phyloP scores from a whole-genome alignment of 92 coral and sea anemone genomes.

The Porites divaricata region DNA sequence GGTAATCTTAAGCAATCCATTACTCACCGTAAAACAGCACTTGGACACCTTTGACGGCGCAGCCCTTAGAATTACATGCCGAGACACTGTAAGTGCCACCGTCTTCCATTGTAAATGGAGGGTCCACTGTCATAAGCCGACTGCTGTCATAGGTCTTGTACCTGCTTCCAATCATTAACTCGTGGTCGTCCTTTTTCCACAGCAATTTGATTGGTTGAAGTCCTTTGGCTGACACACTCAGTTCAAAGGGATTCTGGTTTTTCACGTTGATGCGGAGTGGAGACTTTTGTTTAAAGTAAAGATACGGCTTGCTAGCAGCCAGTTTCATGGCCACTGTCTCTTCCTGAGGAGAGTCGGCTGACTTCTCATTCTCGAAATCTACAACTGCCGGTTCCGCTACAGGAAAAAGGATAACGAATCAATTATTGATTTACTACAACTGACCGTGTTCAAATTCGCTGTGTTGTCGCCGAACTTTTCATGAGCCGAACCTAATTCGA shows the following conservation, averaged over 20 bases:
- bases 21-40: slow-evolving; percentile 24
- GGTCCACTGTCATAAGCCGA: slow-evolving; percentile 9
- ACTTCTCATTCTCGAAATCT: neutral
- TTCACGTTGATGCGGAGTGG: neutral
- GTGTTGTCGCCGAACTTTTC: too few species aligned
- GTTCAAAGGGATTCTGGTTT: neutral
- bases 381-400: neutral
- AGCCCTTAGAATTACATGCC: slow-evolving; percentile 32
- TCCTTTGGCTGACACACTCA: slow-evolving; percentile 16
- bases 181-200: slow-evolving; percentile 21
- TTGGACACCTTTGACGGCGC: slow-evolving; percentile 21
- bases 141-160: slow-evolving; percentile 15
- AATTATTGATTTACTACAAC: too few species aligned
- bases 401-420: neutral
- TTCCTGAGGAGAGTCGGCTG: neutral
- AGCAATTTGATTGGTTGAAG: slow-evolving; percentile 42
- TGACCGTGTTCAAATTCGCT: too few species aligned
- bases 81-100: slow-evolving; percentile 27
- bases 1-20: too few species aligned
- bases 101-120: slow-evolving; percentile 19
- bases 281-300: slow-evolving; percentile 28
- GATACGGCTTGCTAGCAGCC: slow-evolving; percentile 10
- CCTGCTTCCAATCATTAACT: slow-evolving; percentile 17
- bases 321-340: slow-evolving; percentile 17
- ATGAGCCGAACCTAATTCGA: too few species aligned